A percentile compares a stretch with the other conserved stretches of the same genome.
Evolutionary conservation across 1,140 invertebrate genomes (phyloP).

Genomic region (Tetranychus urticae): DNA sequence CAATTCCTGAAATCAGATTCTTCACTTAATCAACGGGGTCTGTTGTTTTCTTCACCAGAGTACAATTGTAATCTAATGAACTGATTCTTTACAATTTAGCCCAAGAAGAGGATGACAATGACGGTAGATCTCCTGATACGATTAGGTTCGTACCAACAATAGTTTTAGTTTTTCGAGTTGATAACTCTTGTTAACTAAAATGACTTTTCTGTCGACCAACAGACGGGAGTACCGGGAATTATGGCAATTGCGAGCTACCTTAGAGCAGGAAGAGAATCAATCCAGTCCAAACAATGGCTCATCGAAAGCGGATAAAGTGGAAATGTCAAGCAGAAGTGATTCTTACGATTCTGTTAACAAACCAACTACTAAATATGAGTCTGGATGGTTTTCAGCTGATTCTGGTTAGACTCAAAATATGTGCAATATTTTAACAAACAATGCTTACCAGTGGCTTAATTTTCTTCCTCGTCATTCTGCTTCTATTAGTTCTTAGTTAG

Average conservation of each 20-base stretch:
- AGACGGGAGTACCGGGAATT: background rate
- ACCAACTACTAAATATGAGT: background rate
- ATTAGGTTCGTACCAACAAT: background rate
- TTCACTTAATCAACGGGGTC: too few relatives aligned
- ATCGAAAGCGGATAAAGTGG: background rate
- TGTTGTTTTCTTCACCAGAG: too few relatives aligned
- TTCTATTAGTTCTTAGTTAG: too few relatives aligned
- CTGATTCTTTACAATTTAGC: background rate
- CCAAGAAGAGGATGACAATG: background rate
- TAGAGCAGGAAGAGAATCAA: background rate
- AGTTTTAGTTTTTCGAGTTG: background rate
- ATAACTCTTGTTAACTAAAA: too few relatives aligned
- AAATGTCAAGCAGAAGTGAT: background rate
- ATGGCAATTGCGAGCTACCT: conserved; percentile 4
- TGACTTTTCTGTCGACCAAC: background rate
- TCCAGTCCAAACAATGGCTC: background rate
- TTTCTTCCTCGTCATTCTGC: too few relatives aligned
- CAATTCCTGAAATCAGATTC: too few relatives aligned
- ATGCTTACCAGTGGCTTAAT: background rate
- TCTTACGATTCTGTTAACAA: background rate
- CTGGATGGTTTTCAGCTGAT: background rate
- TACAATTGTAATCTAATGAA: background rate
- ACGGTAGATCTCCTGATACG: background rate
- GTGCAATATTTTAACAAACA: background rate
- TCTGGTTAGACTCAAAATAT: background rate